Base-by-base conservation (phyloP, 2,888 invertebrate genomes). In the Drosophila kuntzei region DNA sequence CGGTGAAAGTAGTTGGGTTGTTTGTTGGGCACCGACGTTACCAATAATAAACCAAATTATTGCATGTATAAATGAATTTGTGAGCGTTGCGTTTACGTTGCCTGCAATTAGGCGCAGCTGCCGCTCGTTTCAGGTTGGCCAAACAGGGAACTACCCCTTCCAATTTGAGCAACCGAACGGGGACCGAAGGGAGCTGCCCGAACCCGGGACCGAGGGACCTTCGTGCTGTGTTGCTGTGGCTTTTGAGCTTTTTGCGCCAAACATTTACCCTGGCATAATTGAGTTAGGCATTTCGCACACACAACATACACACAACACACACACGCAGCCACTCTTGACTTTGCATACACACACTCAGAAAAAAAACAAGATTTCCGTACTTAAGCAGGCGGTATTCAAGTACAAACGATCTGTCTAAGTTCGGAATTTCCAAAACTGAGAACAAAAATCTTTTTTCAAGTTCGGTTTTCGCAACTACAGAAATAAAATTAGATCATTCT, bases 91-190 rank as follows among this genome's bases (percentile, higher is more conserved):
- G 84, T 70, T 76, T 76, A 81, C 71, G 73, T 83, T 80, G 80
- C 79, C 80, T 85, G 83, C 85, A 85, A 85, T 85, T 85, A 85
- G 79, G 85, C 83, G 80, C 87, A 87, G 83, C 80, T 80, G 87
- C 68, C 72, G 74, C 76, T 66, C 55, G 60, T n/a, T 51, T 41
- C 46, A 46, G 43, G 37, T 69, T 34, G 55, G 14, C n/a, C 27
- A 20, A 32, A 44, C 54, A 20, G 32, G 37, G n/a, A 27, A n/a
- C 11, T 16, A 12, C 9, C 2, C 29, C 14, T 16, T 7, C 5
- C 18, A n/a, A n/a, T 14, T 7, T 32, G 25, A 5, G 46, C 0
- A n/a, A 11, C 8, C 20, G 11, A 16, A n/a, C 29, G n/a, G 46
- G 36, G 14, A 14, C 47, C 32, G 43, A 44, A 32, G 36, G 65